A percentile compares a stretch with the other conserved stretches of the same genome.
Evolutionary conservation across 2,797 vertebrate genomes (phyloP).

Genomic region (Kryptopterus vitreolus): DNA sequence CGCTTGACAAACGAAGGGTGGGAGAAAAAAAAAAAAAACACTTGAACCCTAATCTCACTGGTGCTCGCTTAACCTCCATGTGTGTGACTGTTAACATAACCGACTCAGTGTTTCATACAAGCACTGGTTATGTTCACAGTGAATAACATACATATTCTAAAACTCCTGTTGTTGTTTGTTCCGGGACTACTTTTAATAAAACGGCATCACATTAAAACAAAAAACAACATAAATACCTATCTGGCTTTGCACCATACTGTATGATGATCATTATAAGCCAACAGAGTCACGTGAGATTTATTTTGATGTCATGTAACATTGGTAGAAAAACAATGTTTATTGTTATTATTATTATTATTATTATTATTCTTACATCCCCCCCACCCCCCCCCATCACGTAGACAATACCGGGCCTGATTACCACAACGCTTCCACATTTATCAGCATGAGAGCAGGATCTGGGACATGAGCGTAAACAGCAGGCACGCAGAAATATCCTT

Average conservation of each 20-base stretch:
- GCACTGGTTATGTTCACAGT: too few relatives aligned
- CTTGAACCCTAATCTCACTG: conserved; percentile 52
- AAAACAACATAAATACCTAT: background rate
- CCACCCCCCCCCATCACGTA: background rate
- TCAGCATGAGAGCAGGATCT: conserved; percentile 41
- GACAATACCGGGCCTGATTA: conserved; percentile 9
- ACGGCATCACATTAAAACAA: background rate
- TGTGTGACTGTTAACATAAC: background rate
- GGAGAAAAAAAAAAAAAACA: too few relatives aligned
- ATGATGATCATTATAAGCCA: background rate
- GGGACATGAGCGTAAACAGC: conserved; percentile 29
- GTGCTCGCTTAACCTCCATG: conserved; percentile 5
- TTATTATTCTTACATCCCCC: background rate
- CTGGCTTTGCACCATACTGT: background rate
- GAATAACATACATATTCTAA: background rate
- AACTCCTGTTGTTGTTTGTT: too few relatives aligned
- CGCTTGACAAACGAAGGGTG: conserved; percentile 59
- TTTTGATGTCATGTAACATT: background rate
- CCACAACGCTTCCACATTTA: conserved; percentile 36
- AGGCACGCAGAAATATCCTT: conserved; percentile 30
- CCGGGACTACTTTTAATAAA: too few relatives aligned
- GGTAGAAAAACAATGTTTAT: conserved; percentile 4
- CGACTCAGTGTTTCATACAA: background rate
- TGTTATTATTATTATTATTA: too few relatives aligned
- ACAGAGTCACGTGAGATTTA: background rate